A percentile compares a stretch with the other conserved stretches of the same genome.
Conservation (phyloP, 1,140 invertebrate species). For the Chelonus insularis region DNA sequence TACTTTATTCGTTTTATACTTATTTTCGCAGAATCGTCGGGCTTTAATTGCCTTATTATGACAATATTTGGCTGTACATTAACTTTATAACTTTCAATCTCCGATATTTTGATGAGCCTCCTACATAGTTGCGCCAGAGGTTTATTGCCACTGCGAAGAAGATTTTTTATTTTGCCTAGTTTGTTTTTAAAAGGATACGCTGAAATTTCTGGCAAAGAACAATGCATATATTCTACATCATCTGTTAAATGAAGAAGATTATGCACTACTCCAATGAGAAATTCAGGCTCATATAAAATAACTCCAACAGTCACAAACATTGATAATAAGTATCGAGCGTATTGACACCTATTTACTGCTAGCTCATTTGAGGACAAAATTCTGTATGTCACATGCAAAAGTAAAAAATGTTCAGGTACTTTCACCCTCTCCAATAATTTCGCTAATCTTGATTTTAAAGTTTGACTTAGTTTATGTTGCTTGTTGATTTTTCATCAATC, state of each 20-base stretch:
- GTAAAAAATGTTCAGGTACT: constrained; percentile 32
- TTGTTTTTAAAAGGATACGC: constrained; percentile 22
- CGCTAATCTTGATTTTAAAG: not conserved
- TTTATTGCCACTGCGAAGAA: no score
- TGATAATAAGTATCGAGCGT: constrained; percentile 25
- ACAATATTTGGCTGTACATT: no score
- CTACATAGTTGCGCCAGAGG: no score
- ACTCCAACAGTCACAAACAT: constrained; percentile 26
- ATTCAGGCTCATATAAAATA: constrained; percentile 22
- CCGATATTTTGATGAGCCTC: no score
- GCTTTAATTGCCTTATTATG: no score
- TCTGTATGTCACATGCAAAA: constrained; percentile 30
- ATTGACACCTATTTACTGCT: constrained; percentile 13
- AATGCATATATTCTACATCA: constrained; percentile 15
- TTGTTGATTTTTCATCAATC: not conserved
- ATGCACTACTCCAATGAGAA: constrained; percentile 29
- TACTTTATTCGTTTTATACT: no score
- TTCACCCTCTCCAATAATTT: not conserved
- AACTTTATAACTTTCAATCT: no score
- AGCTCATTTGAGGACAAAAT: constrained; percentile 28
- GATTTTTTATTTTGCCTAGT: no score
- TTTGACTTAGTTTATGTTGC: not conserved
- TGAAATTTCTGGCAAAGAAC: constrained; percentile 6
- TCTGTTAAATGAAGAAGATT: constrained; percentile 28
- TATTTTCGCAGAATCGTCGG: no score